Base-by-base conservation (phyloP, 2,113 vertebrate genomes). In the Spea bombifrons region DNA sequence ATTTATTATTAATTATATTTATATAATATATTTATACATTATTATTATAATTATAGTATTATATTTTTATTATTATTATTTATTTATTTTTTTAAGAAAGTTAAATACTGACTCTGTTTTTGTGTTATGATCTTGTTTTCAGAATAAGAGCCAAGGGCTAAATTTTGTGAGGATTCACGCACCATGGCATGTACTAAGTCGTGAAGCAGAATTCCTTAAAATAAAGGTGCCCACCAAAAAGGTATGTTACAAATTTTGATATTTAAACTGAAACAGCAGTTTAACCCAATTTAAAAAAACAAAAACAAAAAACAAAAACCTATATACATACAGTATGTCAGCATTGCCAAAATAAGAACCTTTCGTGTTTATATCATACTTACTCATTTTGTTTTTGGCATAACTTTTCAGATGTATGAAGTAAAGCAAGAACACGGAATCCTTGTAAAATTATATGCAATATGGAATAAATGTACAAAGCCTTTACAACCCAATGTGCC, bases 181-280 rank as follows among this genome's bases (percentile, higher is more conserved):
- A 15, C 96, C 97, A 0, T 99, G 97, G 97, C 89, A 92, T 76
- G 95, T 96, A 59, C 94, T 99, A 81, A 96, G 95, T 84, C 92
- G 97, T 84, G 97, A 99, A 85, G 97, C 97, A 0, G 97, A 99
- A 84, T 90, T 99, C 73, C 92, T 98, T 82, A 99, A 97, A 90
- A 97, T 99, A 88, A 99, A 97, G 92, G 96, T 99, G 82, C 91
- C 96, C 49, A 97, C 97, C 75, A 98, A 96, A 90, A 97, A 96
- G 93, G 97, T 98, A 89, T 82, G 90, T 53, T 4, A 59, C 15
- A 13, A 59, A 13, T 59, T 59, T 59, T 30, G 30, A 30, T 30
- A 30, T 30, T 30, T 30, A 30, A 30, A 30, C 30, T 2, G 30
- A 30, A 30, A 30, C 30, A 30, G 30, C 1, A 2, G 30, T 30